These are phyloP conservation scores for Rhegmatorhina hoffmannsi DNA, from an alignment of 2,113 vertebrate genomes.

Conservation along the genomic window DNA sequence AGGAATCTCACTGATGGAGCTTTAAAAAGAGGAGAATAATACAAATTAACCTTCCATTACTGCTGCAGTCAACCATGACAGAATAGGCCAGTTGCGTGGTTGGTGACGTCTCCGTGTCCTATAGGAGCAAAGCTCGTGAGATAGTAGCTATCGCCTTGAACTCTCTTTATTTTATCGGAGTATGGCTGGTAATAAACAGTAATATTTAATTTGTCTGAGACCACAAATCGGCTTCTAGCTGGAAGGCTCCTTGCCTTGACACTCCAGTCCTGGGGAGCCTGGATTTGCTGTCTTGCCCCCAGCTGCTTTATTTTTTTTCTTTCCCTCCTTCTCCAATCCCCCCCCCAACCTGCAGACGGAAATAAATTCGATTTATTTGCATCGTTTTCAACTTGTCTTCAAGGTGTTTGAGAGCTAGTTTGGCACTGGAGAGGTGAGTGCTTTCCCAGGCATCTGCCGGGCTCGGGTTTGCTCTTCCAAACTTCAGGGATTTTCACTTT, in stretches of 20 bases:
- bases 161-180: constrained; percentile 82
- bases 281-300: not conserved
- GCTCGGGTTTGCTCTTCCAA: constrained; percentile 11
- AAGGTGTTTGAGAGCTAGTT: constrained; percentile 57
- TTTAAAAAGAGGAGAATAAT: constrained; percentile 61
- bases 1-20: constrained; percentile 32
- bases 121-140: constrained; percentile 83
- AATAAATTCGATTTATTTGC: constrained; percentile 63
- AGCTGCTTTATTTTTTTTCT: not conserved
- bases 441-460: constrained; percentile 8
- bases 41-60: constrained; percentile 69
- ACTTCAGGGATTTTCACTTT: constrained; percentile 18
- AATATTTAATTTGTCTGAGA: constrained; percentile 81
- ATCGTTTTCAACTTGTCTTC: constrained; percentile 60
- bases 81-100: constrained; percentile 74
- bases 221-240: constrained; percentile 70
- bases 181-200: constrained; percentile 80
- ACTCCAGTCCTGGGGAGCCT: constrained; percentile 20
- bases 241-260: constrained; percentile 58
- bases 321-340: not conserved
- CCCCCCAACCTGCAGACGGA: constrained; percentile 54
- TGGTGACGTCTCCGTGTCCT: constrained; percentile 79
- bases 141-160: constrained; percentile 74
- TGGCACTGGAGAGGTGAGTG: constrained; percentile 75
- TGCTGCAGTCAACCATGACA: constrained; percentile 71